Conservation (phyloP, 2,888 invertebrate genomes). For the Loripinus fragilis region DNA sequence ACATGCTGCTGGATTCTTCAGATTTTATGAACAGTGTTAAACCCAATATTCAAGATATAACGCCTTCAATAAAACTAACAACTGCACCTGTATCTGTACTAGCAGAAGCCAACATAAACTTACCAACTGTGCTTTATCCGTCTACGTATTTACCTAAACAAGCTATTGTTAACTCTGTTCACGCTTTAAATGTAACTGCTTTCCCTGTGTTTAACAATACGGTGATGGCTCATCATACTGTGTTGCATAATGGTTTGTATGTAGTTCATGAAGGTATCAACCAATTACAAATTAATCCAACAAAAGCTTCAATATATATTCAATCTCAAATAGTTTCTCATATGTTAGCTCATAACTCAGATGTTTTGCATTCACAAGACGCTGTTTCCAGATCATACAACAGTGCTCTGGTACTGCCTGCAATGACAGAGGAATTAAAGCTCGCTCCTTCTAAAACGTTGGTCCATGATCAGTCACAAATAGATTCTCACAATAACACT, state of each 20-base stretch:
- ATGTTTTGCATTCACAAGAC: too few species aligned
- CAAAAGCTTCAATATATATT: neutral
- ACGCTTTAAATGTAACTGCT: neutral
- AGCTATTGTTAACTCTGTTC: neutral
- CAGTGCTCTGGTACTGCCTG: too few species aligned
- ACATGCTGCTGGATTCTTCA: neutral
- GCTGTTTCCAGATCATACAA: too few species aligned
- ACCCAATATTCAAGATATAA: neutral
- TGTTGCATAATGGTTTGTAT: neutral
- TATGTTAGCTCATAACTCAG: too few species aligned
- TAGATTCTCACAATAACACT: too few species aligned
- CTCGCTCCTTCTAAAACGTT: too few species aligned
- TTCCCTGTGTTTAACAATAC: neutral
- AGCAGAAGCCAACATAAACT: neutral
- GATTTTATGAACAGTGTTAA: neutral
- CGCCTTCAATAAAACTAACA: neutral
- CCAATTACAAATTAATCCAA: neutral
- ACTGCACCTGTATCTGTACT: neutral
- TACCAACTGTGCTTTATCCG: neutral
- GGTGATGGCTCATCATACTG: neutral
- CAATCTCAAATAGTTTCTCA: too few species aligned
- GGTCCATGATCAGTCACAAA: too few species aligned
- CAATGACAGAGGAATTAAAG: too few species aligned
- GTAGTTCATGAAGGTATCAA: neutral
- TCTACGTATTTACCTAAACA: neutral